Conservation (phyloP, 2,888 invertebrate genomes). For the Notodonta dromedarius region DNA sequence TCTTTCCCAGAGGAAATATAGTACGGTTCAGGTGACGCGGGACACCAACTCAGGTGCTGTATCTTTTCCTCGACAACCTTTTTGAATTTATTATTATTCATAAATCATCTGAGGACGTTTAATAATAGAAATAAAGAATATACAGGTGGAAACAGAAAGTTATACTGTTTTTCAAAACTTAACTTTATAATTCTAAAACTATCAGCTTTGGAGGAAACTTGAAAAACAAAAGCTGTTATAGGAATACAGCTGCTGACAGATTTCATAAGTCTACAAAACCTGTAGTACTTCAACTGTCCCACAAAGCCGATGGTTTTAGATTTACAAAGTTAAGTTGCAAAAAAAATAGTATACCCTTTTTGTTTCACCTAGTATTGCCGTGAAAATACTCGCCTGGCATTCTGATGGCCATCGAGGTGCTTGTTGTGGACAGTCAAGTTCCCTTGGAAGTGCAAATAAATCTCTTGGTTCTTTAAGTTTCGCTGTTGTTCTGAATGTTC, state of each 20-base stretch:
- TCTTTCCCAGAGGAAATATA: constrained; percentile 91
- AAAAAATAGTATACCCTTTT: too few relatives aligned
- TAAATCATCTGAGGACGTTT: background rate
- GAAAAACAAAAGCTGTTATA: too few relatives aligned
- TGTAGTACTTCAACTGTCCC: too few relatives aligned
- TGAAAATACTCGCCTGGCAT: constrained; percentile 87
- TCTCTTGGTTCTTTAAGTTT: constrained; percentile 88
- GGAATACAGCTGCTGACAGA: too few relatives aligned
- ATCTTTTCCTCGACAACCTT: constrained; percentile 93
- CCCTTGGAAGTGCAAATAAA: constrained; percentile 88
- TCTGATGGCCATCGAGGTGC: constrained; percentile 95
- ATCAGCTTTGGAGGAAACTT: too few relatives aligned
- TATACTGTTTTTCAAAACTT: too few relatives aligned
- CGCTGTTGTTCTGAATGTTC: constrained; percentile 85
- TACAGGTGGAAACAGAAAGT: too few relatives aligned
- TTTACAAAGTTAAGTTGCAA: too few relatives aligned
- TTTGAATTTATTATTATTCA: constrained; percentile 6
- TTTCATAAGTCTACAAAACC: too few relatives aligned
- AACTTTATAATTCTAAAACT: too few relatives aligned
- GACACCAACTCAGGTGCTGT: constrained; percentile 89
- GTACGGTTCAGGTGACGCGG: constrained; percentile 91
- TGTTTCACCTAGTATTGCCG: too few relatives aligned
- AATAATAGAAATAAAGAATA: background rate
- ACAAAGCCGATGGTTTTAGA: too few relatives aligned
- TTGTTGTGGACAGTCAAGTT: constrained; percentile 89